Evolutionary conservation across 2,113 vertebrate genomes (phyloP).

Genomic region (Zingel zingel): DNA sequence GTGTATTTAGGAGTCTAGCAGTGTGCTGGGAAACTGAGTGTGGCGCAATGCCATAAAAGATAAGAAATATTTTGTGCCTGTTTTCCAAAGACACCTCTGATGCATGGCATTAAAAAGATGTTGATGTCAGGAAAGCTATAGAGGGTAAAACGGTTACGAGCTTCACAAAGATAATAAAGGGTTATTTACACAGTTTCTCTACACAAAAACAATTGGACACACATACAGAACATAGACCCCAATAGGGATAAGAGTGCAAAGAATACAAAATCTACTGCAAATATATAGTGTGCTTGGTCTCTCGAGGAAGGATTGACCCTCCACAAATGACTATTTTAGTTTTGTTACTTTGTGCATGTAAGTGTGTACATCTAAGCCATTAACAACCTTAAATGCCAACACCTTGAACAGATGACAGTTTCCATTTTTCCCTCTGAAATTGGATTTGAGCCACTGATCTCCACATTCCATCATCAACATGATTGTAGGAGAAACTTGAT

Average conservation of each 20-base stretch:
- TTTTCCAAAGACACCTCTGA: conserved; percentile 43
- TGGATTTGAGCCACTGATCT: conserved; percentile 69
- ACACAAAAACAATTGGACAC: conserved; percentile 33
- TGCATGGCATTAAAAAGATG: conserved; percentile 9
- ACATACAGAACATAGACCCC: conserved; percentile 19
- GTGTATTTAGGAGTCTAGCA: conserved; percentile 7
- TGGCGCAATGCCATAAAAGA: neutral
- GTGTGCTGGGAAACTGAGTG: conserved; percentile 15
- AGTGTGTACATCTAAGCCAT: neutral
- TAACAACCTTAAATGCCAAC: conserved; percentile 52
- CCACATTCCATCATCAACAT: conserved; percentile 67
- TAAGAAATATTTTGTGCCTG: conserved; percentile 2
- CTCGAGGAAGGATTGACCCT: neutral
- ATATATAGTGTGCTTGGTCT: neutral
- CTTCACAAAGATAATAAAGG: conserved; percentile 13
- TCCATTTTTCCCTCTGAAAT: conserved; percentile 74
- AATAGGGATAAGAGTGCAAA: neutral
- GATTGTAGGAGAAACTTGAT: conserved; percentile 28
- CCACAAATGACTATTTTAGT: neutral
- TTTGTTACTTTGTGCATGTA: conserved; percentile 9
- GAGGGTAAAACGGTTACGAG: conserved; percentile 13
- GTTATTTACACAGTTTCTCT: conserved; percentile 17
- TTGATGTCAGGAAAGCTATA: conserved; percentile 2
- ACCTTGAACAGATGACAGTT: conserved; percentile 76
- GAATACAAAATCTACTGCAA: neutral